Evolutionary conservation across 2,797 vertebrate genomes (phyloP).

Genomic region (Notolepis coatsorum): DNA sequence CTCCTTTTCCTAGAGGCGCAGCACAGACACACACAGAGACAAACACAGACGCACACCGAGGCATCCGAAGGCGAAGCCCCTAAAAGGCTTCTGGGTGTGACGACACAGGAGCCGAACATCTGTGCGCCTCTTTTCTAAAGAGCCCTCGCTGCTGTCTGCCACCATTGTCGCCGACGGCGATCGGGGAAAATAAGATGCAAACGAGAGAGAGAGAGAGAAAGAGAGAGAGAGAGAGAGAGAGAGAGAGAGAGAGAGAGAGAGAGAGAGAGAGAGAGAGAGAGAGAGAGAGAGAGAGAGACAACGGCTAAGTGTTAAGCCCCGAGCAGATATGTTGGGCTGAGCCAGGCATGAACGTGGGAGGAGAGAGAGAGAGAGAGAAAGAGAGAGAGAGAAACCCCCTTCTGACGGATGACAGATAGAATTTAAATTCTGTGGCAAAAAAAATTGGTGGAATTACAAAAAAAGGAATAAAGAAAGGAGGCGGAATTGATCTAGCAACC

Average conservation of each 20-base stretch:
- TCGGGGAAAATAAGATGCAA: not conserved
- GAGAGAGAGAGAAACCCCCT: no score
- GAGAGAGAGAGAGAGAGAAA: no score
- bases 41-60: not conserved
- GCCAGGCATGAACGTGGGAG: no score
- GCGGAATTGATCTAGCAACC: no score
- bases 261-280: no score
- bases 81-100: slow-evolving; percentile 33
- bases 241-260: not conserved
- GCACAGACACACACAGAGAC: slow-evolving; percentile 10
- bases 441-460: no score
- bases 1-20: slow-evolving; percentile 18
- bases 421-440: no score
- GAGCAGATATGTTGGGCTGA: no score
- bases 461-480: no score
- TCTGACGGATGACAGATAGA: no score
- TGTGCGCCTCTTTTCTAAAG: slow-evolving; percentile 22
- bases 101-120: slow-evolving; percentile 15
- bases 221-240: not conserved
- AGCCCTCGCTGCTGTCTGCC: slow-evolving; percentile 26
- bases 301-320: no score
- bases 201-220: not conserved
- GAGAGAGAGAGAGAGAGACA: no score
- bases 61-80: slow-evolving; percentile 17
- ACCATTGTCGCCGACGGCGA: slow-evolving; percentile 11